Evolutionary conservation across 2,113 vertebrate genomes (phyloP).

Genomic region (Gadus chalcogrammus): DNA sequence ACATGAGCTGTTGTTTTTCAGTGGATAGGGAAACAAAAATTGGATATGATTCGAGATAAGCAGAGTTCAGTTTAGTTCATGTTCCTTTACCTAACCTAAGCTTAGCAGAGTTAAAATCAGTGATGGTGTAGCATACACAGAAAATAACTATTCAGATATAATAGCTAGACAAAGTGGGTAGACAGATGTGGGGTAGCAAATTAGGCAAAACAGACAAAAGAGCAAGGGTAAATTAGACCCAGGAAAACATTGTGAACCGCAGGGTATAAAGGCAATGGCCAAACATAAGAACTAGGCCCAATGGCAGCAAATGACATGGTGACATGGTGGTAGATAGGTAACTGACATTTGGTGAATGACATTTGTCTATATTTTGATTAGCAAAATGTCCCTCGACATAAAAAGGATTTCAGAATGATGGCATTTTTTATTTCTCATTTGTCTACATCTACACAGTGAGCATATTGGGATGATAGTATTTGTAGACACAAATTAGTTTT

Average conservation of each 20-base stretch:
- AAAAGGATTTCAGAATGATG: no score
- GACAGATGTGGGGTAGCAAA: neutral
- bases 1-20: no score
- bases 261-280: neutral
- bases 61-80: neutral
- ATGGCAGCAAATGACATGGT: neutral
- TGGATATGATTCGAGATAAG: neutral
- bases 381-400: neutral
- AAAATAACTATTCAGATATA: no score
- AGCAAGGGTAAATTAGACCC: constrained; percentile 2
- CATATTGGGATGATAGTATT: no score
- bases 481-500: no score
- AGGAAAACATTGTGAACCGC: neutral
- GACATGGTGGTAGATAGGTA: neutral
- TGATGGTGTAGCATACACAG: neutral
- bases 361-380: neutral
- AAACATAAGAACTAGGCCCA: neutral
- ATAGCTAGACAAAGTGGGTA: neutral
- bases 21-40: no score
- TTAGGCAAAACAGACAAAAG: neutral
- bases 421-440: no score
- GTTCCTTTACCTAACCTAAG: no score
- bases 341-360: neutral
- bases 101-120: neutral
- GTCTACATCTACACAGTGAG: no score